Percentiles rank a stretch among this genome's conserved stretches.
These are phyloP conservation scores for Dichetophora obliterata DNA, from an alignment of 2,888 invertebrate species.

Conservation along the genomic window DNA sequence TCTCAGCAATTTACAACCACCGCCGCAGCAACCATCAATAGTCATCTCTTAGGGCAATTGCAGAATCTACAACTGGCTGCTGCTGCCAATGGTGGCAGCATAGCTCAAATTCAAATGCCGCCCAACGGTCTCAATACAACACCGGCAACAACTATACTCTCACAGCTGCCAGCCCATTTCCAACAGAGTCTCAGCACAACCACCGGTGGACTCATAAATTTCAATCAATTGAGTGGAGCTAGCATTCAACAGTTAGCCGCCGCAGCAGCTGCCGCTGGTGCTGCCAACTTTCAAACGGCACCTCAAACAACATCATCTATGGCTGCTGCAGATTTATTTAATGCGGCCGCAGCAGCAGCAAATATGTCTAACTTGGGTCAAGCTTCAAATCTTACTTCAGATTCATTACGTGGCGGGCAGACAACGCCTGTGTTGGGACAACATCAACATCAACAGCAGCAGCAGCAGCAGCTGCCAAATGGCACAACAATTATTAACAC, in stretches of 20 bases:
- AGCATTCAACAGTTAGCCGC: constrained; percentile 67
- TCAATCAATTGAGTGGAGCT: constrained; percentile 67
- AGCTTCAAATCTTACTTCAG: constrained; percentile 45
- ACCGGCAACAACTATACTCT: constrained; percentile 56
- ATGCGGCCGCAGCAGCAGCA: constrained; percentile 46
- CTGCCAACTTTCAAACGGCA: constrained; percentile 63
- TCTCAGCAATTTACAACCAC: constrained; percentile 67
- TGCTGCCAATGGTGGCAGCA: constrained; percentile 63
- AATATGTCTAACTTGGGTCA: constrained; percentile 48
- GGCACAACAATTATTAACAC: constrained; percentile 51
- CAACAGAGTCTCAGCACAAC: constrained; percentile 63
- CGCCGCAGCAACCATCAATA: constrained; percentile 65
- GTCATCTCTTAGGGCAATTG: constrained; percentile 67
- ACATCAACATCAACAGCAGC: constrained; percentile 59
- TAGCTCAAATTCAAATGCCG: constrained; percentile 70
- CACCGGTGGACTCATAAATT: constrained; percentile 64
- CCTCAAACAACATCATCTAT: constrained; percentile 48
- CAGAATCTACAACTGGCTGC: constrained; percentile 68
- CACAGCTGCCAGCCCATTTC: constrained; percentile 68
- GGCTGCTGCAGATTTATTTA: constrained; percentile 52
- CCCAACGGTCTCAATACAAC: constrained; percentile 68
- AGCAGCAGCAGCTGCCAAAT: constrained; percentile 55
- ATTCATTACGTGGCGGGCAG: neutral
- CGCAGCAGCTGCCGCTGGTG: constrained; percentile 60
- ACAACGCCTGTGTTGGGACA: constrained; percentile 39